A percentile compares a stretch with the other conserved stretches of the same genome.
These are phyloP conservation scores for Fukomys damarensis DNA, from an alignment of 2,113 vertebrate species.

Conservation along the genomic window DNA sequence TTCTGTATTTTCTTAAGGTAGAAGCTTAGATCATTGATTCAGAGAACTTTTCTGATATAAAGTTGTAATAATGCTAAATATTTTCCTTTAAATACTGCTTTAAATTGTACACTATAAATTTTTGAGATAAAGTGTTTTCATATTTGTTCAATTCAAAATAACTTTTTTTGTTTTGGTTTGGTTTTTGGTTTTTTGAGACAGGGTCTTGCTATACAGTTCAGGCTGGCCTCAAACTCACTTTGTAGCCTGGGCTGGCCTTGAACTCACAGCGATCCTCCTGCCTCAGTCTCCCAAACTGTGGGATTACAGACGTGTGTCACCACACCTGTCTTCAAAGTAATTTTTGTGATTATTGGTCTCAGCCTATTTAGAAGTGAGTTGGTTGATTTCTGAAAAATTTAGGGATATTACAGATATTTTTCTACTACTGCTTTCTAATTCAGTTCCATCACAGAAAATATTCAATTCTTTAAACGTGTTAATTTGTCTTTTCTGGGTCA, in stretches of 20 bases:
- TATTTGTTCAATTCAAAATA: slow-evolving; percentile 45
- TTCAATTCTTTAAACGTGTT: not conserved
- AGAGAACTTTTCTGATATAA: not conserved
- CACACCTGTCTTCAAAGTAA: not conserved
- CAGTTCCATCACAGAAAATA: slow-evolving; percentile 31
- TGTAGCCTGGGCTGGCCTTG: too few relatives aligned
- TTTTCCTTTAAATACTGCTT: not conserved
- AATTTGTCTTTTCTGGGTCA: not conserved
- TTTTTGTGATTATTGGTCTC: not conserved
- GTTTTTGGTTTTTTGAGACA: too few relatives aligned
- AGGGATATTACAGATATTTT: not conserved
- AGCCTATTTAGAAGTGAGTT: not conserved
- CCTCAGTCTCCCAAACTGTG: too few relatives aligned
- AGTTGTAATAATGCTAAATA: not conserved
- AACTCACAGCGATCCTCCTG: too few relatives aligned
- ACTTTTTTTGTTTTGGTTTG: not conserved
- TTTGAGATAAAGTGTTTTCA: not conserved
- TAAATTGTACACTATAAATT: not conserved
- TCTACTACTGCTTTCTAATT: not conserved
- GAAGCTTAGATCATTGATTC: not conserved
- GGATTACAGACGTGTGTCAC: too few relatives aligned
- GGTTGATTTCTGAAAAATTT: slow-evolving; percentile 1
- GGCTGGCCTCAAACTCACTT: too few relatives aligned
- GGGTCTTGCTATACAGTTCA: too few relatives aligned
- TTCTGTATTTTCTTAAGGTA: not conserved